Evolutionary conservation across 2,888 invertebrate species (phyloP), one percentile per base, ranked within the genome.

Genomic region (Cerceris rybyensis): DNA sequence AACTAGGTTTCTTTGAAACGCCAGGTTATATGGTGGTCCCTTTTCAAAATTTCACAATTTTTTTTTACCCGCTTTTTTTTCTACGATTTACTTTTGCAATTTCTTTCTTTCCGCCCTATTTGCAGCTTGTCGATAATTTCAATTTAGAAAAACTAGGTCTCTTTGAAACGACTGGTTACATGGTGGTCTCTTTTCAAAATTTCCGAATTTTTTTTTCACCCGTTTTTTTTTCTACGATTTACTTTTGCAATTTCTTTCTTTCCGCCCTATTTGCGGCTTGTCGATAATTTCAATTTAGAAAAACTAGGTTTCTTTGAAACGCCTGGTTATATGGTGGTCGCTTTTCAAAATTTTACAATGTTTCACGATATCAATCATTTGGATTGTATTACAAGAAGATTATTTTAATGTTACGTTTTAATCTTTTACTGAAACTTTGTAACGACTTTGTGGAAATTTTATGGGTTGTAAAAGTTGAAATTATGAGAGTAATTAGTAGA

Each of bases 51-150:
- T 28, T 28, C 28, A 4, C 28, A 4, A 1, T n/a, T 28, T 28
- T 28, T 28, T 28, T 28, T 16, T 28, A 28, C 28, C 28, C 28
- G 28, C 57, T 67, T 67, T 50, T 42, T 42, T 7, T 52, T 46
- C 54, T 42, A 5, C 43, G 42, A 17, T 49, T 14, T 16, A n/a
- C 9, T 55, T 14, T 39, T 13, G 46, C 43, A 66, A 52, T 57
- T 58, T 64, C 66, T 65, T 63, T n/a, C 42, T 14, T n/a, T 60
- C 41, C 64, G 54, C 64, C 46, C 52, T 42, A 28, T 11, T 7
- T 13, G n/a, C 50, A 7, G 1, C n/a, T 17, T 64, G 52, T 13
- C 50, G n/a, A 11, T 46, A 50, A 50, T 13, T 50, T 50, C n/a
- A 50, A n/a, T 50, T 46, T 11, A 4, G 2, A 1, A 8, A 1